phyloP scores from a whole-genome alignment of 1,140 invertebrate genomes.

The Pollicipes pollicipes region DNA sequence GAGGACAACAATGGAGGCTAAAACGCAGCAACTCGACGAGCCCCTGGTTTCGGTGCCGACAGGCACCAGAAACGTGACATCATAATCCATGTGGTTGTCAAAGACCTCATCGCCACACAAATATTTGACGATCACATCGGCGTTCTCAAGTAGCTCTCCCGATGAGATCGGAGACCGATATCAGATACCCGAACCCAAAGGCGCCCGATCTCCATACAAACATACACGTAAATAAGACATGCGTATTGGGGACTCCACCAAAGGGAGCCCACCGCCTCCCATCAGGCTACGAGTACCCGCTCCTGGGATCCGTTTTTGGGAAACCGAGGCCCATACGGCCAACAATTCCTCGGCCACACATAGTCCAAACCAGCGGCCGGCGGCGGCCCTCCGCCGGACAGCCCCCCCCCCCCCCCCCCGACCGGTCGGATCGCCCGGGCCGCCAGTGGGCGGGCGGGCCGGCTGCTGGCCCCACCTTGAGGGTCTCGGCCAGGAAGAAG shows the following conservation, averaged over 20 bases:
- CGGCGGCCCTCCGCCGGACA: too few species aligned
- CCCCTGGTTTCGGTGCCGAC: neutral
- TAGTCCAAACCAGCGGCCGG: neutral
- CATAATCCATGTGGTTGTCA: neutral
- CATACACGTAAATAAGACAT: too few species aligned
- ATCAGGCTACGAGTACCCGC: neutral
- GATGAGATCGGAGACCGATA: too few species aligned
- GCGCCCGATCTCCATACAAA: too few species aligned
- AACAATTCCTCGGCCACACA: neutral
- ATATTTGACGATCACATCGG: too few species aligned
- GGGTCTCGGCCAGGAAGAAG: slow-evolving; percentile 94
- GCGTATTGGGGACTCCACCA: too few species aligned
- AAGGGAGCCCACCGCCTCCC: too few species aligned
- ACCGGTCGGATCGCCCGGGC: neutral
- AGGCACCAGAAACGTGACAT: neutral
- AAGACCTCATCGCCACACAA: neutral
- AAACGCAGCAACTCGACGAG: neutral
- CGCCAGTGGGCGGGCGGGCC: too few species aligned
- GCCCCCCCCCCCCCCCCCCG: neutral
- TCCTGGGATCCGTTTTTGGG: neutral
- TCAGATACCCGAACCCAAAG: too few species aligned
- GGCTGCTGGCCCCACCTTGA: slow-evolving; percentile 50
- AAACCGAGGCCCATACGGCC: too few species aligned
- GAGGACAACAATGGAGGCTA: neutral
- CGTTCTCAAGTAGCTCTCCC: too few species aligned